phyloP scores from a whole-genome alignment of 2,797 vertebrate genomes.

The Sebastes jordani region DNA sequence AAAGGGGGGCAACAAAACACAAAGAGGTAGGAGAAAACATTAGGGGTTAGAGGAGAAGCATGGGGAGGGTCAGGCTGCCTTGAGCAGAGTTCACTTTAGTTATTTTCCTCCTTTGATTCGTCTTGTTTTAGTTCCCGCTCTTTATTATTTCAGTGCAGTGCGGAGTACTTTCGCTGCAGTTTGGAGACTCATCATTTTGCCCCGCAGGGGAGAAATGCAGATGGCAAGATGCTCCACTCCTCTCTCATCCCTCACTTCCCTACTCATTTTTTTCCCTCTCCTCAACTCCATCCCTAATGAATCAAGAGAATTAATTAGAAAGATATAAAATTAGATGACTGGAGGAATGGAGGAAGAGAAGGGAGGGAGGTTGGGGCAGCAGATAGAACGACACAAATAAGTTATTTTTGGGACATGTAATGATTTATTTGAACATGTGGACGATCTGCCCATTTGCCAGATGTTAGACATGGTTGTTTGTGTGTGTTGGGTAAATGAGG shows the following conservation, averaged over 20 bases:
- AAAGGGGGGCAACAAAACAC: neutral
- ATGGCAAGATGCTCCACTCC: conserved; percentile 70
- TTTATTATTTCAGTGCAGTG: conserved; percentile 57
- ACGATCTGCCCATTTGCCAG: neutral
- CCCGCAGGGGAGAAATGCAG: conserved; percentile 74
- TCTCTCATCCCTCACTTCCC: conserved; percentile 52
- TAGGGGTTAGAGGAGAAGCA: conserved; percentile 18
- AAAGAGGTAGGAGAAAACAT: conserved; percentile 26
- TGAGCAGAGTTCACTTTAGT: conserved; percentile 49
- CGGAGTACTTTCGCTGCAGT: conserved; percentile 58
- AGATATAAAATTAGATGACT: conserved; percentile 60
- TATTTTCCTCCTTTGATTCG: conserved; percentile 49
- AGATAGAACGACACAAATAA: conserved; percentile 14
- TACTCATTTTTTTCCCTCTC: neutral
- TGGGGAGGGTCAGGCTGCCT: conserved; percentile 43
- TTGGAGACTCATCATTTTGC: conserved; percentile 60
- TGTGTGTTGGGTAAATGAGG: neutral
- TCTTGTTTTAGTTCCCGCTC: conserved; percentile 31
- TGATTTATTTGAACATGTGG: conserved; percentile 8
- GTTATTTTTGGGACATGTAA: neutral
- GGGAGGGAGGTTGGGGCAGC: neutral
- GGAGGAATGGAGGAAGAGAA: neutral
- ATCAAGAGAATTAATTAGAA: conserved; percentile 69
- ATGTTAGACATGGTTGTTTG: neutral
- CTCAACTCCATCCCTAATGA: conserved; percentile 51